These are phyloP conservation scores for Accipiter cooperii DNA, from an alignment of 2,113 vertebrate genomes.

Conservation along the genomic window DNA sequence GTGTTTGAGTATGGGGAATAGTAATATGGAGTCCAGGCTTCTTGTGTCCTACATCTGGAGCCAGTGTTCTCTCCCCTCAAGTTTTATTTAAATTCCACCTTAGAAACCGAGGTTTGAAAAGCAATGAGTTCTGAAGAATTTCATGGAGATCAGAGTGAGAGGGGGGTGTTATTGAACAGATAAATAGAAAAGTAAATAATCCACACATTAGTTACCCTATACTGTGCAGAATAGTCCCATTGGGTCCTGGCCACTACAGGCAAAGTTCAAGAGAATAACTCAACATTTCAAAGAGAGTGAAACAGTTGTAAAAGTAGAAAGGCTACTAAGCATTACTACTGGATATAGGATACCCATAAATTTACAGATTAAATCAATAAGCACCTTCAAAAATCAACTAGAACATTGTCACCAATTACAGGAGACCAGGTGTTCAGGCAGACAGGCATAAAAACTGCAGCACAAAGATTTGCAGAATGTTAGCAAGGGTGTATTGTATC, in stretches of 20 bases:
- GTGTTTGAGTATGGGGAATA: neutral
- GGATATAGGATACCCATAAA: conserved; percentile 26
- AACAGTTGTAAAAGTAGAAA: conserved; percentile 18
- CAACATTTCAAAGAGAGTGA: conserved; percentile 3
- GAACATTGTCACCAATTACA: neutral
- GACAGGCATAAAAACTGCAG: neutral
- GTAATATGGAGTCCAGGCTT: neutral
- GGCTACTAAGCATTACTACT: neutral
- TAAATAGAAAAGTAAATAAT: neutral
- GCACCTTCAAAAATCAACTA: conserved; percentile 11
- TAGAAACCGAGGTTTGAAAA: neutral
- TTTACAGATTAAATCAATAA: conserved; percentile 22
- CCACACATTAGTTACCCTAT: neutral
- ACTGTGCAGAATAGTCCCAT: neutral
- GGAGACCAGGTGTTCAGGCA: neutral
- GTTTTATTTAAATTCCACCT: neutral
- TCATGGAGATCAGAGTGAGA: neutral
- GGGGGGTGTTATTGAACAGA: neutral
- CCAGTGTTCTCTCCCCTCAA: neutral
- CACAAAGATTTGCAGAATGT: neutral
- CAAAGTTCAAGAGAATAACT: neutral
- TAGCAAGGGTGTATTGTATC: neutral
- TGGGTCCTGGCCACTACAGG: neutral
- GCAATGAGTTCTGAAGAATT: neutral
- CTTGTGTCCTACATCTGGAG: neutral